Base-by-base conservation (phyloP, 2,888 invertebrate genomes). In the Cancer borealis region DNA sequence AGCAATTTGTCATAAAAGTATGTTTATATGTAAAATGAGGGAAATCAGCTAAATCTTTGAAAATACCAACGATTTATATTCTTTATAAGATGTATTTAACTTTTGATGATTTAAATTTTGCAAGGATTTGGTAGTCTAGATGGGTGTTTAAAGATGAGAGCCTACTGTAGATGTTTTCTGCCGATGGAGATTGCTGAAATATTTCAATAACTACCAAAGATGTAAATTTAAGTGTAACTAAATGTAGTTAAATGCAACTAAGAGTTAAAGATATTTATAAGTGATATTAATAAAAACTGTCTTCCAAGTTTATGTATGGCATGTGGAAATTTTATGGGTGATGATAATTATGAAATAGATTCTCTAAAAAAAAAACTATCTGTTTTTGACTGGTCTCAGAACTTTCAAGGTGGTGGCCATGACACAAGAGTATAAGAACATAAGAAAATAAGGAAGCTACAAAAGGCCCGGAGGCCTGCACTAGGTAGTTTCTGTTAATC, bases 191-290 rank as follows among this genome's bases (percentile, higher is more conserved):
- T 26, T 73, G 6, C 10, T 26, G 14, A 73, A n/a, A 73, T 73
- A 73, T 60, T 60, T n/a, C 66, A 73, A n/a, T 73, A 10, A 73
- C 26, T 73, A 73, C 73, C 73, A 73, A 73, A 73, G 73, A 73
- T 54, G 54, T 54, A 54, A 54, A 8, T 6, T 73, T 73, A 26
- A 26, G 8, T 73, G 73, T 26, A 73, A 4, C 0, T 73, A 26
- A 73, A 26, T n/a, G 8, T 26, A 73, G 26, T 26, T 26, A 73
- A 73, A 26, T 26, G 73, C 8, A 73, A 73, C 26, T 73, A n/a
- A n/a, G n/a, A 73, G 73, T 73, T 5, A 73, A 73, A 73, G 26
- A 26, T 73, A 73, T 73, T 21, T 73, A 10, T 73, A 73, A 14
- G 54, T 54, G 54, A 6, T 26, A 26, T 5, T 73, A 73, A 73